phyloP scores from a whole-genome alignment of 2,113 vertebrate genomes.

The Ptilorrhoa leucosticta region DNA sequence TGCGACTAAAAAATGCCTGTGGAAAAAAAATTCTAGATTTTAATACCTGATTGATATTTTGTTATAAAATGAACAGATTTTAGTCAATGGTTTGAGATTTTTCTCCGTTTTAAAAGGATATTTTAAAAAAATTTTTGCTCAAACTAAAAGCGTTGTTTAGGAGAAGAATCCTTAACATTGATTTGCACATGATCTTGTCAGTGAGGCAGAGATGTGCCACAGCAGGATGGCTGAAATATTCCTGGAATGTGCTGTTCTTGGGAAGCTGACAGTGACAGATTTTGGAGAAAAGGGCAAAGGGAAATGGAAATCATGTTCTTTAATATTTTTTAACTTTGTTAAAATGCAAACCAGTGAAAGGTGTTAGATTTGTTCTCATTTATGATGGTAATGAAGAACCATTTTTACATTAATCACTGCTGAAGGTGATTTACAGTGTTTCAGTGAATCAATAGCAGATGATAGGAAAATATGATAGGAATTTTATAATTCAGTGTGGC shows the following conservation, averaged over 20 bases:
- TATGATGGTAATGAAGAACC: neutral
- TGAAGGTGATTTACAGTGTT: neutral
- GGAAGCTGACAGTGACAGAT: neutral
- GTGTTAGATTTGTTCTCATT: neutral
- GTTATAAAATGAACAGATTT: neutral
- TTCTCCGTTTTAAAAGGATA: neutral
- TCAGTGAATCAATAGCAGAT: neutral
- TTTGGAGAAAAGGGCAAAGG: neutral
- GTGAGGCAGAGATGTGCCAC: neutral
- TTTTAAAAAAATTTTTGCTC: neutral
- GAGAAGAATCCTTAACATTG: neutral
- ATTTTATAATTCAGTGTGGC: neutral
- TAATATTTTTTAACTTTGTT: neutral
- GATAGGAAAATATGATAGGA: neutral
- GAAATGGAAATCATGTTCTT: neutral
- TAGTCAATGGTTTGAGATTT: neutral
- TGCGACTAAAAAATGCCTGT: neutral
- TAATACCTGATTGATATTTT: neutral
- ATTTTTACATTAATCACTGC: neutral
- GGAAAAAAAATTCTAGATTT: neutral
- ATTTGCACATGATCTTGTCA: accelerated
- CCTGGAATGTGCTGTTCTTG: neutral
- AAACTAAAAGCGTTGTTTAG: neutral
- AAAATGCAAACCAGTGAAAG: neutral
- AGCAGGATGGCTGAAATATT: neutral